These are phyloP conservation scores for Halcyon malimbica DNA, from an alignment of 2,113 vertebrate species.

Conservation along the genomic window DNA sequence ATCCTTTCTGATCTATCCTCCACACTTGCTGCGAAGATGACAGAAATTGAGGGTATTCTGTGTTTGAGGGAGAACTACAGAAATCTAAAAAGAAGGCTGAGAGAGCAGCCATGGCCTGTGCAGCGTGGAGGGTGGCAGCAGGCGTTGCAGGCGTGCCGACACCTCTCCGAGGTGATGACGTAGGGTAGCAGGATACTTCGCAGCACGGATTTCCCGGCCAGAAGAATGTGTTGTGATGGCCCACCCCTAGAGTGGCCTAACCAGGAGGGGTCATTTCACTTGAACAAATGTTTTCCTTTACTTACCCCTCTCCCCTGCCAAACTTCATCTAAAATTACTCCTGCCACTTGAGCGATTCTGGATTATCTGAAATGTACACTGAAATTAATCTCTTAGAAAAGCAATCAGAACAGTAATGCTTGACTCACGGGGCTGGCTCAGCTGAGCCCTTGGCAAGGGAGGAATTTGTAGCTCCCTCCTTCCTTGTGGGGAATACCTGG, in stretches of 20 bases:
- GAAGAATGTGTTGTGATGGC: neutral
- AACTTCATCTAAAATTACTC: neutral
- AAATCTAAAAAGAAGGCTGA: neutral
- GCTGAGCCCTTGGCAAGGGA: neutral
- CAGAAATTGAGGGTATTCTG: neutral
- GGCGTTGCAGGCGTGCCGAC: neutral
- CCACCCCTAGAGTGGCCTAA: neutral
- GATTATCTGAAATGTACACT: slow-evolving; percentile 61
- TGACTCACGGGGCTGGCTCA: slow-evolving; percentile 41
- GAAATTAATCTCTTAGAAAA: slow-evolving; percentile 49
- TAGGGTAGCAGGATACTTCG: neutral
- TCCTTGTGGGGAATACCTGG: slow-evolving; percentile 10
- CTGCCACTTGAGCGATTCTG: slow-evolving; percentile 19
- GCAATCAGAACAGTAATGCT: slow-evolving; percentile 57
- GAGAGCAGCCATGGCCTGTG: neutral
- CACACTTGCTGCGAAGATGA: rapidly evolving
- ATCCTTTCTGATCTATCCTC: neutral
- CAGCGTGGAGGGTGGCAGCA: rapidly evolving
- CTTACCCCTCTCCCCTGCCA: neutral
- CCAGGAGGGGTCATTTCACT: neutral
- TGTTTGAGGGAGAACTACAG: neutral
- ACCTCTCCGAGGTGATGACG: neutral
- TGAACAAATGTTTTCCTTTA: slow-evolving; percentile 7
- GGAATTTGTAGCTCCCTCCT: slow-evolving; percentile 12
- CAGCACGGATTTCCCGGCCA: neutral